These are phyloP conservation scores for Mizuhopecten yessoensis DNA, from an alignment of 1,140 invertebrate genomes.

Conservation along the genomic window DNA sequence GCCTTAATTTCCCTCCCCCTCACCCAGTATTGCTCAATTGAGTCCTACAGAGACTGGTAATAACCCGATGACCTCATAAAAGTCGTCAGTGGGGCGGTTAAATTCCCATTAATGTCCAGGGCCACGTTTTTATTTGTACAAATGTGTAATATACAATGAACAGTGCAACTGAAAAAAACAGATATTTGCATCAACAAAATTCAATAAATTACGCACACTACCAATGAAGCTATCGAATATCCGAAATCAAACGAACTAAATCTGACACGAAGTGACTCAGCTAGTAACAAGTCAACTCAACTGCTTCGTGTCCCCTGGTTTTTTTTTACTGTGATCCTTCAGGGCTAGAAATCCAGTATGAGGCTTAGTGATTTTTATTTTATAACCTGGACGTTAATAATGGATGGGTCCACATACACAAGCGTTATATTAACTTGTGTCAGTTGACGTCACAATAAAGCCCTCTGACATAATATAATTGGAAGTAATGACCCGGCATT, in stretches of 20 bases:
- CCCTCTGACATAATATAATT: neutral
- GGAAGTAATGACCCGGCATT: neutral
- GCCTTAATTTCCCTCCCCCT: neutral
- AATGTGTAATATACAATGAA: constrained; percentile 20
- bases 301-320: neutral
- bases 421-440: neutral
- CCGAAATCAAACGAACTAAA: constrained; percentile 23
- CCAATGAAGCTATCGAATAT: constrained; percentile 34
- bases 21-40: neutral
- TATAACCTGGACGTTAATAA: neutral
- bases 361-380: neutral
- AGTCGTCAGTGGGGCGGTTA: constrained; percentile 1
- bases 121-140: constrained; percentile 1
- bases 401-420: neutral
- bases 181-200: constrained; percentile 39
- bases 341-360: neutral
- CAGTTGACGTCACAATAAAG: neutral
- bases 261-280: neutral
- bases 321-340: neutral
- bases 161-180: neutral
- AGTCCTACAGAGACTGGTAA: neutral
- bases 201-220: constrained; percentile 21
- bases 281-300: neutral
- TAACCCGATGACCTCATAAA: neutral
- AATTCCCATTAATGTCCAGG: constrained; percentile 9